Base-by-base conservation (phyloP, 2,888 invertebrate species). In the Lasius fuliginosus region DNA sequence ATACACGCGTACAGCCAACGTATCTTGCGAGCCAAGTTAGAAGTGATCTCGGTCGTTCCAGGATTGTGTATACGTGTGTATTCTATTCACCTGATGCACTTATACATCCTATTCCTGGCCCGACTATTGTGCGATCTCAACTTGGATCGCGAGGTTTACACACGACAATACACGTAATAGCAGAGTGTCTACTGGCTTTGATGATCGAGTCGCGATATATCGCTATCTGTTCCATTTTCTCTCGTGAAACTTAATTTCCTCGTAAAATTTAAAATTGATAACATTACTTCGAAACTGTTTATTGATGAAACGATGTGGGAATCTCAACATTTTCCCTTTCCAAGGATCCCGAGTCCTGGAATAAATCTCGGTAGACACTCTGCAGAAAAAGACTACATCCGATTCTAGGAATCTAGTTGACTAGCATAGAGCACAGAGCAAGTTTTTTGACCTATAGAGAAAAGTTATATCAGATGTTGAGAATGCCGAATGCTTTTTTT, bases 401-500 rank as follows among this genome's bases (percentile, higher is more conserved):
- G 74, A 75, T 69, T 85, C 36, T 86, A 86, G 73, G 73, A 69
- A 83, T 65, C 42, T 89, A 87, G 85, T 83, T 87, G 77, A 86
- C 5, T 89, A 89, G 87, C n/a, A 87, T 87, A 89, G 69, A 79
- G 89, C 87, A 87, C 88, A 81, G 15, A 88, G 90, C 90, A 90
- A 91, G 86, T 86, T 40, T 23, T 83, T 89, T 53, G n/a, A 91
- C 73, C 85, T 88, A 87, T 90, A 91, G 89, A 71, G 89, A 88
- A 88, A 60, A 88, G 81, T 90, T 89, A 88, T 68, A 88, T 68
- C 68, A 90, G 89, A 91, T 92, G 91, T 92, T 93, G 92, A 90
- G 94, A 94, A 94, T 94, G 94, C 90, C 90, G 92, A 94, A 94
- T 93, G 94, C 93, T 93, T 93, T 71, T 36, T 36, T 60, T 60